Conservation (phyloP, 2,888 invertebrate genomes). For the Chaetogeoica ovagalla region DNA sequence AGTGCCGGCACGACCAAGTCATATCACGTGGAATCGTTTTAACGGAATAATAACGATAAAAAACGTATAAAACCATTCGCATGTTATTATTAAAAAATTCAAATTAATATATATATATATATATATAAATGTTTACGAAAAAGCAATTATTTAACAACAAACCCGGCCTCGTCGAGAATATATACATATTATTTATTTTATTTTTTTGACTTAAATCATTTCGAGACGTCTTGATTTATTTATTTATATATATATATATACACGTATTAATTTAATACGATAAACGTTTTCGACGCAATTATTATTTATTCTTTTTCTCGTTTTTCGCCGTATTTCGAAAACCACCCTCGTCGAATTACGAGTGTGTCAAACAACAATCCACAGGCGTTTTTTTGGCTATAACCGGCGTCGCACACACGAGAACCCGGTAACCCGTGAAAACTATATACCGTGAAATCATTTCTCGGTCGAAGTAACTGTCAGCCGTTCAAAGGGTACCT, state of each 20-base stretch:
- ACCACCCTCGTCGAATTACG: conserved; percentile 34
- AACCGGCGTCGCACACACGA: background rate
- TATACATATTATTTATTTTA: too few relatives aligned
- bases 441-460: conserved; percentile 7
- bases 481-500: background rate
- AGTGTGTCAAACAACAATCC: conserved; percentile 35
- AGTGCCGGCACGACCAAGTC: too few relatives aligned
- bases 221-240: background rate
- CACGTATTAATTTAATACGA: background rate
- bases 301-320: background rate
- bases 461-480: conserved; percentile 23
- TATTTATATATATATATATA: background rate
- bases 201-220: background rate
- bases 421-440: background rate
- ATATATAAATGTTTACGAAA: background rate
- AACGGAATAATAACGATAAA: too few relatives aligned
- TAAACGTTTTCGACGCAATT: background rate
- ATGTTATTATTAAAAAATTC: background rate
- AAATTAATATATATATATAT: background rate
- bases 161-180: background rate
- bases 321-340: conserved; percentile 18
- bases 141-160: conserved; percentile 25
- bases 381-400: conserved; percentile 14
- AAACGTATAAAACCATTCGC: background rate
- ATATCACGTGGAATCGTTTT: too few relatives aligned